phyloP scores from a whole-genome alignment of 2,888 invertebrate genomes.

The Actias luna region DNA sequence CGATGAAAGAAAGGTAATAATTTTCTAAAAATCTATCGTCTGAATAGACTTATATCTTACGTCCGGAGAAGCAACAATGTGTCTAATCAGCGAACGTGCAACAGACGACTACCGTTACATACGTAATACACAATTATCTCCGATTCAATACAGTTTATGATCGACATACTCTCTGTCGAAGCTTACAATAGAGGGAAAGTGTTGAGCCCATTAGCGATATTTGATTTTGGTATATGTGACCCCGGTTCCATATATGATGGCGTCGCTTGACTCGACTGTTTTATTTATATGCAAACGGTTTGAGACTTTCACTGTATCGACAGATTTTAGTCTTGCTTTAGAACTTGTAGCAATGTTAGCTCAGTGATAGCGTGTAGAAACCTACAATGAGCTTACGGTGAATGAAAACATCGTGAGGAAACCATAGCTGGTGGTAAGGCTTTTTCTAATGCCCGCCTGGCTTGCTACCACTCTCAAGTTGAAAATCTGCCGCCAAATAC shows the following conservation, averaged over 20 bases:
- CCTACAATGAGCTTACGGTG: no score
- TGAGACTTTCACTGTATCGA: neutral
- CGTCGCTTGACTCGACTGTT: slow-evolving; percentile 3
- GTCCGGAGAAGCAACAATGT: slow-evolving; percentile 1
- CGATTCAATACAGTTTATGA: slow-evolving; percentile 60
- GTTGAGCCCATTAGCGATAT: neutral
- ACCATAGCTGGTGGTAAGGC: no score
- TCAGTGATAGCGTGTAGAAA: neutral
- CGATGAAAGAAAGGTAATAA: neutral
- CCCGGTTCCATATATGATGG: neutral
- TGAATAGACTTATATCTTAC: neutral
- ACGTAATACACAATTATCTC: slow-evolving; percentile 56
- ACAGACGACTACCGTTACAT: slow-evolving; percentile 53
- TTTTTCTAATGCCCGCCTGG: no score
- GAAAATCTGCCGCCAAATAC: no score
- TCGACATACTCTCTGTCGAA: slow-evolving; percentile 22
- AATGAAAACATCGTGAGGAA: no score
- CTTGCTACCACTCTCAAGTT: no score
- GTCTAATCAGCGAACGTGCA: slow-evolving; percentile 1
- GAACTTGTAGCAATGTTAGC: neutral
- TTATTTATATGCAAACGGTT: neutral
- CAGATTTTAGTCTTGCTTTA: neutral
- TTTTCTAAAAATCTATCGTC: neutral
- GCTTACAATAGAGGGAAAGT: slow-evolving; percentile 18
- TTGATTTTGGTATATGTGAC: slow-evolving; percentile 8